A percentile compares a stretch with the other conserved stretches of the same genome.
These are phyloP conservation scores for Frieseomelitta varia DNA, from an alignment of 1,140 invertebrate genomes.

Conservation along the genomic window DNA sequence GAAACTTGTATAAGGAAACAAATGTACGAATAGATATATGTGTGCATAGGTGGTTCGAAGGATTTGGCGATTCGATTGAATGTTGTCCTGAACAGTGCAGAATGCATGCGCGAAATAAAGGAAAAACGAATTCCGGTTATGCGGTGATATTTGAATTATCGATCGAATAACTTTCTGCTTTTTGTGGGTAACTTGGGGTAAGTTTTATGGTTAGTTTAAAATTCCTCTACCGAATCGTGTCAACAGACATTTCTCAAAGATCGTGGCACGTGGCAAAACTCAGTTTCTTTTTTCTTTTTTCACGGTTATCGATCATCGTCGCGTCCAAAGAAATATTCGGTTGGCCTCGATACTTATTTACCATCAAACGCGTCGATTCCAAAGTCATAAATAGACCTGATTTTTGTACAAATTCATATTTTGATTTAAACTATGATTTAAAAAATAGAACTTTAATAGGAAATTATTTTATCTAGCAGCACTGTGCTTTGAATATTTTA, in stretches of 20 bases:
- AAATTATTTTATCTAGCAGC: too few relatives aligned
- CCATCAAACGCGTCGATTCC: not conserved
- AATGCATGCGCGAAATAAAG: slow-evolving; percentile 3
- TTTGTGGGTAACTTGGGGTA: not conserved
- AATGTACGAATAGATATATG: not conserved
- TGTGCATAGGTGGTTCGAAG: too few relatives aligned
- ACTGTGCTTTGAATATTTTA: too few relatives aligned
- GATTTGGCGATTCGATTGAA: not conserved
- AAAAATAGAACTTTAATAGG: too few relatives aligned
- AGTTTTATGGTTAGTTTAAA: not conserved
- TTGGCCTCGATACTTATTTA: slow-evolving; percentile 28
- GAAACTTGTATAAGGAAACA: not conserved
- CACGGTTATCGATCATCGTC: slow-evolving; percentile 52
- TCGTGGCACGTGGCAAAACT: not conserved
- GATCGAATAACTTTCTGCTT: slow-evolving; percentile 2
- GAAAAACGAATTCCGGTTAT: not conserved
- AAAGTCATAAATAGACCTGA: slow-evolving; percentile 27
- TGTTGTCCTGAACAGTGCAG: not conserved
- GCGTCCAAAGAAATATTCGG: slow-evolving; percentile 10
- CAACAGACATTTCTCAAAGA: slow-evolving; percentile 20
- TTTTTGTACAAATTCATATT: too few relatives aligned
- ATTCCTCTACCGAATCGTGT: not conserved
- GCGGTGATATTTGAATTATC: not conserved
- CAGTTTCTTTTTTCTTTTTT: not conserved
- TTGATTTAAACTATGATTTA: too few relatives aligned